Evolutionary conservation across 1,140 invertebrate genomes (phyloP), one percentile per base, ranked within the genome.

Genomic region (Heliconius melpomene): DNA sequence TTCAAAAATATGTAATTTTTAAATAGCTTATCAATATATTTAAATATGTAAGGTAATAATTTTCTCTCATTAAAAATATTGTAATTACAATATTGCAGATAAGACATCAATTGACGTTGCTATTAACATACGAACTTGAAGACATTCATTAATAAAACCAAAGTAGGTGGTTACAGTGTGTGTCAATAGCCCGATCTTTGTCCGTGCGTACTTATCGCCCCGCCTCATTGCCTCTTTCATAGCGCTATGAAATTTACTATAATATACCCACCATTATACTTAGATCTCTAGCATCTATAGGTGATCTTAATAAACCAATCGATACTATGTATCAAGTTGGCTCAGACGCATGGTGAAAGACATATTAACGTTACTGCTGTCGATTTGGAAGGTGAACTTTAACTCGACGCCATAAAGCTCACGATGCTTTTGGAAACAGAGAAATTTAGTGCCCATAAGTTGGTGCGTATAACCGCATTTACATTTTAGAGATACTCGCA

Each of bases 401-500:
- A 86, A 77, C 36, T 54, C 76, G 2, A 80, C 52, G 79, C 60
- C 79, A 83, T 90, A 93, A 85, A 84, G 86, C 81, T 84, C 57
- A 85, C 78, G 77, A 81, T 79, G 66, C 66, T 77, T 74, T 46
- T 73, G 23, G 32, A 46, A 50, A 77, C 29, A 70, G 76, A 66
- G 82, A 71, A 82, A 77, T 77, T 83, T 75, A 77, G 73, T 80
- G 72, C 77, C 82, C 84, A 79, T 88, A 88, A 87, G 87, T 89
- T 88, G 86, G 88, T 92, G 88, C 89, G 89, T 92, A 88, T 91
- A 91, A 93, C 89, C 91, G 86, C 91, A 92, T 93, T 93, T 93
- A 93, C 92, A 93, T 93, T 93, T 93, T 91, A 92, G 88, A 92
- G 87, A 90, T 91, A 88, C 89, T 91, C 88, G 91, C 86, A 87